Base-by-base conservation (phyloP, 2,113 vertebrate genomes). In the Harpagus bidentatus region DNA sequence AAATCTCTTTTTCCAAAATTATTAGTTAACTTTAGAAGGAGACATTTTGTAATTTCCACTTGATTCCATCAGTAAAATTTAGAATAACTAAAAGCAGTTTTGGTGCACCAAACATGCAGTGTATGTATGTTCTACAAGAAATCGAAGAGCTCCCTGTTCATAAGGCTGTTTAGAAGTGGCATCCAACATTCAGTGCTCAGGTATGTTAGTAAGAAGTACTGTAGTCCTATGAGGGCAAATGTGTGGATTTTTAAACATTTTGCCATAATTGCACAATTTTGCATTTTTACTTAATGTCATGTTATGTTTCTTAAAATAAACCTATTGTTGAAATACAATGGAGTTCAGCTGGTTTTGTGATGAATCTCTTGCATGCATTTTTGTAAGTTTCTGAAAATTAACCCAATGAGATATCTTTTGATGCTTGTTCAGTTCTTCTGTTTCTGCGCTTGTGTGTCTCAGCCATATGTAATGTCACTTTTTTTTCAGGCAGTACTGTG, bases 231-330 rank as follows among this genome's bases (percentile, higher is more conserved):
- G 98, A 97, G 98, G 99, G 99, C 98, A 98, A 98, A 97, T 95
- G 98, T 97, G 97, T 98, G 97, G 99, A 98, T 99, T 99, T 99
- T 99, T 98, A 98, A 99, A 99, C 99, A 98, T 98, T 99, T 99
- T 99, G 99, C 99, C 98, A 98, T 99, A 99, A 98, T 99, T 99
- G 99, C 99, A 99, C 99, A 99, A 98, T 98, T 99, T 99, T 99
- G 98, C 98, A 97, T 98, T 99, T 99, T 98, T 99, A 98, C 94
- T 97, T 98, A 97, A 98, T 98, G 97, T 98, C 98, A 98, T 98
- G 96, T 98, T 98, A 96, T 94, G 98, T 98, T 98, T 98, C 97
- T 98, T 98, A 98, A 96, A 98, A 98, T 98, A 98, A 98, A 98
- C 86, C 91, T 98, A 97, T 98, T 98, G 98, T 97, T 98, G 97